phyloP scores from a whole-genome alignment of 2,113 vertebrate species.

The Nicator chloris region DNA sequence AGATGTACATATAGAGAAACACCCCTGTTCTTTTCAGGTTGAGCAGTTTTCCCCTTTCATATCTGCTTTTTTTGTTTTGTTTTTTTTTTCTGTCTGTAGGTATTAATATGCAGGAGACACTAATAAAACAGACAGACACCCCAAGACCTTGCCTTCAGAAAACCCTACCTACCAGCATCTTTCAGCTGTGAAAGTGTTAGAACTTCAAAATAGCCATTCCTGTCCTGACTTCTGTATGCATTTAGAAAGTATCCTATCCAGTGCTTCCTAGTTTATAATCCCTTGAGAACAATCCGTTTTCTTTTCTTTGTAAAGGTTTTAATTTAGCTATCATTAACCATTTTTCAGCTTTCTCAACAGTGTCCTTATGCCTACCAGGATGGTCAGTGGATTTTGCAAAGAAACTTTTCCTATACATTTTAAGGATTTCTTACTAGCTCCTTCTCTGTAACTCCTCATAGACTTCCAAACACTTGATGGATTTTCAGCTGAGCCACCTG shows the following conservation, averaged over 20 bases:
- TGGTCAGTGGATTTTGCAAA: neutral
- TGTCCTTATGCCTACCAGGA: neutral
- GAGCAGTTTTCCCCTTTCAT: neutral
- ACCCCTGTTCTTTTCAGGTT: neutral
- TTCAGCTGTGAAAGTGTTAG: neutral
- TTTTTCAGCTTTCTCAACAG: neutral
- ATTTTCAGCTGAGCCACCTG: neutral
- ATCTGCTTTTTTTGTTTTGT: neutral
- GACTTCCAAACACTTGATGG: neutral
- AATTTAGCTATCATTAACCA: neutral
- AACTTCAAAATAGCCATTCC: neutral
- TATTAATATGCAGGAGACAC: neutral
- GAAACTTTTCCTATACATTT: neutral
- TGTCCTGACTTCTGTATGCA: neutral
- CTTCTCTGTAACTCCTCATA: neutral
- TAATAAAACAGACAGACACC: neutral
- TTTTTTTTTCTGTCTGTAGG: neutral
- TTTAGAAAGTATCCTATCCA: neutral
- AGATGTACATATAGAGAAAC: neutral
- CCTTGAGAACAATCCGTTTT: fast-evolving
- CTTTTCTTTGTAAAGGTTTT: neutral
- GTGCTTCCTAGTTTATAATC: neutral
- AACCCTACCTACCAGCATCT: neutral
- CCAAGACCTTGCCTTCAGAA: neutral
- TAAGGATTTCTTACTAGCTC: neutral